Percentiles rank a stretch among this genome's conserved stretches.
Evolutionary conservation across 2,888 invertebrate genomes (phyloP).

Genomic region (Drepanosiphum platanoidis): DNA sequence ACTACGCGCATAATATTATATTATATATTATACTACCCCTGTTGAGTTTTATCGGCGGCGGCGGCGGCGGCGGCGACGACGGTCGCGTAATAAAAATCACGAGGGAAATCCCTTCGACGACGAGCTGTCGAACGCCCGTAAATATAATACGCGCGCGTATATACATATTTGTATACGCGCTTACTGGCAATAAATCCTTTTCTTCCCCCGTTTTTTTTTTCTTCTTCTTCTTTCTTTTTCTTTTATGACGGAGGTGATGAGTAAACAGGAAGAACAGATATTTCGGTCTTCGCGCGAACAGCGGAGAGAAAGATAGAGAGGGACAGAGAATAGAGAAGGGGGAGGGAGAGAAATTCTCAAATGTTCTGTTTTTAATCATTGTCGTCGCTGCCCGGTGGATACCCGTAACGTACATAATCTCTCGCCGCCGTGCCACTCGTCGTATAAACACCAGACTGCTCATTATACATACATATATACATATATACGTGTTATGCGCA

Average conservation of each 20-base stretch:
- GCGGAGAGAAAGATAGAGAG: background rate
- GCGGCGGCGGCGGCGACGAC: background rate
- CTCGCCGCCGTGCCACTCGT: background rate
- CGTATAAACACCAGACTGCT: constrained; percentile 45
- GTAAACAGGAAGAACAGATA: constrained; percentile 62
- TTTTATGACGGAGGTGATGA: constrained; percentile 56
- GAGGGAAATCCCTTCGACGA: constrained; percentile 34
- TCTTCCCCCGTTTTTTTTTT: constrained; percentile 28
- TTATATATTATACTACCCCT: constrained; percentile 2
- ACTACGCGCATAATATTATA: too few species aligned
- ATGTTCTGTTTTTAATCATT: constrained; percentile 60
- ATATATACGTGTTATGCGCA: background rate
- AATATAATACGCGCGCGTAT: background rate
- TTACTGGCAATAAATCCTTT: constrained; percentile 56
- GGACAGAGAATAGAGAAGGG: background rate
- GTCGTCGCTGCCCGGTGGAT: constrained; percentile 3
- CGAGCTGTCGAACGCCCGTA: constrained; percentile 52
- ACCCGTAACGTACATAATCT: background rate
- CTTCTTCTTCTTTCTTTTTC: constrained; percentile 5
- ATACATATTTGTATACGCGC: background rate
- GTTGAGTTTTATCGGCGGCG: constrained; percentile 47
- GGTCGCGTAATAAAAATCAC: constrained; percentile 55
- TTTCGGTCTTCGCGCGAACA: constrained; percentile 8
- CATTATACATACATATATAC: background rate
- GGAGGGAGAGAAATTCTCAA: constrained; percentile 9